phyloP scores from a whole-genome alignment of 2,888 invertebrate species.

The Dendrolimus pini region DNA sequence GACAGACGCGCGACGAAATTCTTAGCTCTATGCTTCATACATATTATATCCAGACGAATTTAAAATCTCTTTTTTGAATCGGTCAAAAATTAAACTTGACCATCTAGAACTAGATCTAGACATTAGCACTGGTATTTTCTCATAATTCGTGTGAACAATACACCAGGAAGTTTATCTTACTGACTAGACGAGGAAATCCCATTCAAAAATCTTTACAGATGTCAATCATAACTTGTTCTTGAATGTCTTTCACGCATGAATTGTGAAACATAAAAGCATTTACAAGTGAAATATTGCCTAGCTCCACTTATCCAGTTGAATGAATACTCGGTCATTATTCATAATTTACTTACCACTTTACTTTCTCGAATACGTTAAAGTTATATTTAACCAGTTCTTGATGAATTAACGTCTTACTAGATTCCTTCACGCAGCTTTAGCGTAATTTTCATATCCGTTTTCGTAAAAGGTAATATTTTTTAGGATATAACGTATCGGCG shows the following conservation, averaged over 20 bases:
- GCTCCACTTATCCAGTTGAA: background rate
- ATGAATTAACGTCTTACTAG: background rate
- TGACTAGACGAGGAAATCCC: background rate
- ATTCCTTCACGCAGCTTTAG: no score
- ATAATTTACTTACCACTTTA: background rate
- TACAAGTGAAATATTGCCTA: background rate
- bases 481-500: no score
- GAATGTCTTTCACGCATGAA: background rate
- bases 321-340: background rate
- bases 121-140: no score
- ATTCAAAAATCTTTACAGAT: background rate
- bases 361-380: slow-evolving; percentile 12
- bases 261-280: background rate
- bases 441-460: no score
- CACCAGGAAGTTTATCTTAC: background rate
- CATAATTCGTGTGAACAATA: background rate
- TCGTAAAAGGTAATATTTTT: no score
- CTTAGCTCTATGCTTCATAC: no score
- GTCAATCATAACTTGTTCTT: background rate
- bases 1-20: no score
- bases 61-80: no score
- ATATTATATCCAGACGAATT: no score
- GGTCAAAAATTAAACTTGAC: no score
- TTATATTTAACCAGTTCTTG: slow-evolving; percentile 13
- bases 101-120: no score